Conservation (phyloP, 2,888 invertebrate species). For the Dryomyza anilis region DNA sequence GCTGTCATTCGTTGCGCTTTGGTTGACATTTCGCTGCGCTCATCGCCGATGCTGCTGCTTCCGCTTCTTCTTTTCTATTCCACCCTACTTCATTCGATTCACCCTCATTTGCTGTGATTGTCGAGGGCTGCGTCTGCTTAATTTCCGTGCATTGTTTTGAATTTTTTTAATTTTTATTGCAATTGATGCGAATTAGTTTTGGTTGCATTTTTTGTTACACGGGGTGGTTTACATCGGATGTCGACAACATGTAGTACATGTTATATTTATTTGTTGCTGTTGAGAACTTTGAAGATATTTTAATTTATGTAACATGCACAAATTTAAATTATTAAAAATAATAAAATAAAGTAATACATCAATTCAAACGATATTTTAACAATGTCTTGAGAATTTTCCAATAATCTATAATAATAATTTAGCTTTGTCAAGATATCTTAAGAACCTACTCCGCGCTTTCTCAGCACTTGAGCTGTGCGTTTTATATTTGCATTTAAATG, state of each 20-base stretch:
- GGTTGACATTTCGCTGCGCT: conserved; percentile 13
- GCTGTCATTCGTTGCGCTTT: conserved; percentile 4
- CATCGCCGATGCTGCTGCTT: background rate
- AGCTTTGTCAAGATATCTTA: too few relatives aligned
- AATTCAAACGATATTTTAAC: too few relatives aligned
- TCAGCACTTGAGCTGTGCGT: too few relatives aligned
- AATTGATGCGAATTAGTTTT: conserved; percentile 56
- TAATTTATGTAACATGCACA: too few relatives aligned
- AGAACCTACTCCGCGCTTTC: too few relatives aligned
- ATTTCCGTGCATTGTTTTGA: conserved; percentile 50
- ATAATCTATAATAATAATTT: too few relatives aligned
- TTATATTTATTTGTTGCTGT: background rate
- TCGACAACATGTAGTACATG: background rate
- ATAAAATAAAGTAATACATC: too few relatives aligned
- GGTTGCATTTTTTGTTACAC: conserved; percentile 48
- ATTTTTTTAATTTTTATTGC: conserved; percentile 49
- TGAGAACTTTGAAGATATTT: background rate
- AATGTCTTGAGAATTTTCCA: too few relatives aligned
- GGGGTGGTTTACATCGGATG: too few relatives aligned
- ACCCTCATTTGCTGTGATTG: background rate
- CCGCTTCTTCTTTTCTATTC: background rate
- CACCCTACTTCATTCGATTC: too few relatives aligned
- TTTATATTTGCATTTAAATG: too few relatives aligned
- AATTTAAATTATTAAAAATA: too few relatives aligned
- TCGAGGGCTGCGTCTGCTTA: background rate